These are phyloP conservation scores for Coremacera marginata DNA, from an alignment of 2,888 invertebrate species.

Conservation along the genomic window DNA sequence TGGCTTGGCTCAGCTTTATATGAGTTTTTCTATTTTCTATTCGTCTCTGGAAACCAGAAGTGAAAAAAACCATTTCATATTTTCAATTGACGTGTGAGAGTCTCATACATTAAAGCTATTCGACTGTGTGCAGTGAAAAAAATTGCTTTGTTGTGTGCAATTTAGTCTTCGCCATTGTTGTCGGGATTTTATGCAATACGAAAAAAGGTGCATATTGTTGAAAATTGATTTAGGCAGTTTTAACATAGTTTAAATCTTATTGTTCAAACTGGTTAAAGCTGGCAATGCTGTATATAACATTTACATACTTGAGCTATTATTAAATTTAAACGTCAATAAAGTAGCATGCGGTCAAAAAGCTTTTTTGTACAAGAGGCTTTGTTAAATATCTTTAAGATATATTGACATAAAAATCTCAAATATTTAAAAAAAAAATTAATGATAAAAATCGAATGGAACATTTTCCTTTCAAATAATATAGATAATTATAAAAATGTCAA, in stretches of 20 bases:
- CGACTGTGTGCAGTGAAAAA: not conserved
- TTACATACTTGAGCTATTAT: too few relatives aligned
- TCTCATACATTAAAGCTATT: too few relatives aligned
- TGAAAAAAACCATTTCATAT: conserved; percentile 21
- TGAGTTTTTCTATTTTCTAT: not conserved
- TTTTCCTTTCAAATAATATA: not conserved
- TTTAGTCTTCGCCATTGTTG: conserved; percentile 19
- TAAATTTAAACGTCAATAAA: too few relatives aligned
- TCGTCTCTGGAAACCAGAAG: conserved; percentile 26
- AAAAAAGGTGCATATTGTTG: not conserved
- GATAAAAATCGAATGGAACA: too few relatives aligned
- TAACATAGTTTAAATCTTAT: not conserved
- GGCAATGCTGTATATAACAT: too few relatives aligned
- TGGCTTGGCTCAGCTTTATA: not conserved
- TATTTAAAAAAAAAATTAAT: too few relatives aligned
- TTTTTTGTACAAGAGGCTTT: too few relatives aligned
- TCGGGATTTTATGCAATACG: conserved; percentile 4
- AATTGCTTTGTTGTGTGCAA: not conserved
- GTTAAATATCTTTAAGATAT: too few relatives aligned
- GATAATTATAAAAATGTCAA: not conserved
- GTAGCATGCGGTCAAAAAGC: too few relatives aligned
- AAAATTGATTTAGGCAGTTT: not conserved
- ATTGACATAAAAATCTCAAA: too few relatives aligned
- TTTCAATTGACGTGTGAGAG: not conserved
- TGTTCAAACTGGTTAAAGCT: not conserved